Evolutionary conservation across 1,140 invertebrate genomes (phyloP).

Genomic region (Nylanderia fulva): DNA sequence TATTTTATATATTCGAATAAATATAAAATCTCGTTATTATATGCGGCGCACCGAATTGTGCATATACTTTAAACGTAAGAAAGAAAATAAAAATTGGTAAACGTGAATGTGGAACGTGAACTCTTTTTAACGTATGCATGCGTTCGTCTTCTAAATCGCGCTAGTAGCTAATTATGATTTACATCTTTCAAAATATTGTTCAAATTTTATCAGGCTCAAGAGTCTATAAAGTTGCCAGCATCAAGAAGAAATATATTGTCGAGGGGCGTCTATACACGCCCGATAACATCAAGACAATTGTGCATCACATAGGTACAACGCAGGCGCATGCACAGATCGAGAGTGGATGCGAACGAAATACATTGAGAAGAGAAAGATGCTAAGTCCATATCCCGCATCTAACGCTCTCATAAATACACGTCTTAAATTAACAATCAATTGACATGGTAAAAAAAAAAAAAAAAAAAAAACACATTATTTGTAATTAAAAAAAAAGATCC

Average conservation of each 20-base stretch:
- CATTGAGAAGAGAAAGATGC: conserved; percentile 57
- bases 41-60: not conserved
- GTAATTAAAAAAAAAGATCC: not conserved
- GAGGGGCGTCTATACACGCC: conserved; percentile 27
- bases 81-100: not conserved
- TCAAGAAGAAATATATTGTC: conserved; percentile 29
- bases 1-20: not conserved
- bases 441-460: not conserved
- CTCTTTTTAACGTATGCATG: conserved; percentile 16
- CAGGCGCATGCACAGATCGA: conserved; percentile 55
- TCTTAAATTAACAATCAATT: not conserved
- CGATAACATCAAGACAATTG: conserved; percentile 53
- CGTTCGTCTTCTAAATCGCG: conserved; percentile 12
- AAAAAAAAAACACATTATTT: not conserved
- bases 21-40: not conserved
- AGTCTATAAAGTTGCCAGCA: conserved; percentile 34
- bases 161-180: conserved; percentile 1
- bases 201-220: conserved; percentile 24
- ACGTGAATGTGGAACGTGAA: not conserved
- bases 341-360: conserved; percentile 55
- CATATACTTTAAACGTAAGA: not conserved
- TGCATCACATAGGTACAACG: conserved; percentile 54
- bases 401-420: not conserved
- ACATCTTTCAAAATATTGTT: not conserved
- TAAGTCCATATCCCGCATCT: conserved; percentile 38